phyloP scores from a whole-genome alignment of 2,797 vertebrate species.

The Anguilla pacifica region DNA sequence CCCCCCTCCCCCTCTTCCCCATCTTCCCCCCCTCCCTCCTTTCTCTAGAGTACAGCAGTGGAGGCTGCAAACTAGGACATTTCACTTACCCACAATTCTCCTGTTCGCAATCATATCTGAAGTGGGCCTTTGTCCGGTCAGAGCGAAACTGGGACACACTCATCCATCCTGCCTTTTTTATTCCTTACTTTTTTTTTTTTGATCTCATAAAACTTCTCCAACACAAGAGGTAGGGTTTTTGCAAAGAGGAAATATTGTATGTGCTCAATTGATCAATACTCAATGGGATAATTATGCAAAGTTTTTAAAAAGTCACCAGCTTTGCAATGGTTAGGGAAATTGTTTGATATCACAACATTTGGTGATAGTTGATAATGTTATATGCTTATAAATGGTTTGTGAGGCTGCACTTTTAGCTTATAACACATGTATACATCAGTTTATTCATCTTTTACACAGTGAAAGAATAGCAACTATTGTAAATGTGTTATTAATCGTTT shows the following conservation, averaged over 20 bases:
- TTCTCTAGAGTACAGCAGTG: neutral
- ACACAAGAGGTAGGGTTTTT: neutral
- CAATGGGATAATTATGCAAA: neutral
- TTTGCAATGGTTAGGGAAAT: no score
- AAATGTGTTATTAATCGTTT: no score
- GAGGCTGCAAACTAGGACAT: neutral
- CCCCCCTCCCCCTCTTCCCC: neutral
- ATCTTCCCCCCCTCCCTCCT: neutral
- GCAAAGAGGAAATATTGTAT: neutral
- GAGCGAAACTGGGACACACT: neutral
- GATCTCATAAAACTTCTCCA: neutral
- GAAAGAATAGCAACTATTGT: no score
- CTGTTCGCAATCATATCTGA: neutral
- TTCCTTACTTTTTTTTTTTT: neutral
- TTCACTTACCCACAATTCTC: neutral
- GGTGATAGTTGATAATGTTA: neutral
- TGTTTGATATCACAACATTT: no score
- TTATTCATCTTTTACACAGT: no score
- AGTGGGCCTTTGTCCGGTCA: neutral
- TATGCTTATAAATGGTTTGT: neutral
- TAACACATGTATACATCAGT: no score
- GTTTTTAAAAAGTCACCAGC: neutral
- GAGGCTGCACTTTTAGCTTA: neutral
- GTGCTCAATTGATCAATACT: neutral
- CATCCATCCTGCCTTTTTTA: neutral